Conservation (phyloP, 2,797 vertebrate genomes). For the Rhodeus uyekii region DNA sequence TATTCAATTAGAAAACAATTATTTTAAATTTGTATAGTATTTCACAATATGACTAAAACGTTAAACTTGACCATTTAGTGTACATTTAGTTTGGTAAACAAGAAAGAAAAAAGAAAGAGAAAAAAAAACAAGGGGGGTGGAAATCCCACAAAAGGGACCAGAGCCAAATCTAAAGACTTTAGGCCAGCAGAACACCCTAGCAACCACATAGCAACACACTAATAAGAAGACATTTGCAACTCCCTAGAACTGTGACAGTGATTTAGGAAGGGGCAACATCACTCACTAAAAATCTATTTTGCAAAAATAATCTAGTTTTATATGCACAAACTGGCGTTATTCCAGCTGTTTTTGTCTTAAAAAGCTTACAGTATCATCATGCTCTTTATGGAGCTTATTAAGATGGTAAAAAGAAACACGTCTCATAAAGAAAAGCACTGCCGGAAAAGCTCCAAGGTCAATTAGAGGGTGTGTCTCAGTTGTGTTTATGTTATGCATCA, state of each 20-base stretch:
- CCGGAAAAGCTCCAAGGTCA: constrained; percentile 26
- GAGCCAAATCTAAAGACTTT: background rate
- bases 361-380: background rate
- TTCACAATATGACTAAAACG: background rate
- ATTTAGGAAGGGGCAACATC: background rate
- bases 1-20: background rate
- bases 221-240: background rate
- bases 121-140: background rate
- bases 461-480: constrained; percentile 15
- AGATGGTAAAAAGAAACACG: background rate
- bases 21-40: background rate
- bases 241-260: background rate
- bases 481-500: background rate
- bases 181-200: background rate
- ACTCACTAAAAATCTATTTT: background rate
- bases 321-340: background rate
- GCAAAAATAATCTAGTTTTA: background rate
- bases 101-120: too few species aligned
- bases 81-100: background rate
- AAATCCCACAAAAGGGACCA: background rate
- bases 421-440: constrained; percentile 18
- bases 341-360: background rate
- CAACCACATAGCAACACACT: background rate
- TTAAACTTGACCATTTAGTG: background rate
- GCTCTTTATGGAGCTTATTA: background rate